Percentiles rank a stretch among this genome's conserved stretches.
Conservation (phyloP, 2,797 vertebrate species). For the Poecilia gillii region DNA sequence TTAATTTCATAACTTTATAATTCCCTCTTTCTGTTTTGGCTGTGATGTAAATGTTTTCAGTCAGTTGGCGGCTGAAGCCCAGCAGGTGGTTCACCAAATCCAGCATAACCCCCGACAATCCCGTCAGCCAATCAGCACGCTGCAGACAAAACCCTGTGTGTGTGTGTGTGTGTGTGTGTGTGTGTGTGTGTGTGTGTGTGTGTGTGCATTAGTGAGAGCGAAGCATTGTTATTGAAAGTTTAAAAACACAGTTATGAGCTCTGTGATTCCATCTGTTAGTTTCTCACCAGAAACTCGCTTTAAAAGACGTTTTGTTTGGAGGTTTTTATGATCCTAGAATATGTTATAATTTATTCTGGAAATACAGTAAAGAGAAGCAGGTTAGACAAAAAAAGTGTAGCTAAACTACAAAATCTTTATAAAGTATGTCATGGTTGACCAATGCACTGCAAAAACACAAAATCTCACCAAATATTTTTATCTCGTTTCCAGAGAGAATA, state of each 20-base stretch:
- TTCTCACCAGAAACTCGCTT: neutral
- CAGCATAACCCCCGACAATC: slow-evolving; percentile 90
- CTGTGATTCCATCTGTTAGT: neutral
- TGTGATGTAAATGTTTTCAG: slow-evolving; percentile 98
- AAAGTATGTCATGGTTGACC: neutral
- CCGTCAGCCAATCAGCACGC: slow-evolving; percentile 75
- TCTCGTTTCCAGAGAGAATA: no score
- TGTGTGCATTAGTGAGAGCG: slow-evolving; percentile 6
- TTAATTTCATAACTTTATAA: slow-evolving; percentile 17
- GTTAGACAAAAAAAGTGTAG: neutral
- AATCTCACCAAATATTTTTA: no score
- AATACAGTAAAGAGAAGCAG: neutral
- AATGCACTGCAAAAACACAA: neutral
- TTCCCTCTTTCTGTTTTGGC: slow-evolving; percentile 84
- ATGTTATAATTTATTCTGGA: neutral
- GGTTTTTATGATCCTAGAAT: neutral
- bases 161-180: neutral
- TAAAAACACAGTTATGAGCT: neutral
- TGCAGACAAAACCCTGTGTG: slow-evolving; percentile 64
- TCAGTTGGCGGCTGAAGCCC: slow-evolving; percentile 95
- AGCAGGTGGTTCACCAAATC: slow-evolving; percentile 98
- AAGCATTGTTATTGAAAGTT: neutral
- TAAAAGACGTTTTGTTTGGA: neutral
- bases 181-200: slow-evolving; percentile 34
- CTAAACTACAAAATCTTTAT: neutral